These are phyloP conservation scores for Agrotis exclamationis DNA, from an alignment of 2,888 invertebrate genomes.

Conservation along the genomic window DNA sequence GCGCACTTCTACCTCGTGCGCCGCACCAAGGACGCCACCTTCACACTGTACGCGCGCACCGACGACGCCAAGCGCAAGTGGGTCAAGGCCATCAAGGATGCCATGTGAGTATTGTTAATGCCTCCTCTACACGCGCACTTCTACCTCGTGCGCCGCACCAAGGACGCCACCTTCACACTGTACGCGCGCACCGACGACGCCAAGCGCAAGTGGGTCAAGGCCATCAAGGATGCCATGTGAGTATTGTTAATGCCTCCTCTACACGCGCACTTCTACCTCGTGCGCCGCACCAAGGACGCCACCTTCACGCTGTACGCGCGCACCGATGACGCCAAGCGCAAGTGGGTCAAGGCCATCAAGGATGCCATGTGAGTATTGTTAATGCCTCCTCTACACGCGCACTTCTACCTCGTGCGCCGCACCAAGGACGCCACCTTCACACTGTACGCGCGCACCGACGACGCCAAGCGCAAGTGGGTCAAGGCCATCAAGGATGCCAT, in stretches of 20 bases:
- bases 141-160: slow-evolving; percentile 95
- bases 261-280: slow-evolving; percentile 96
- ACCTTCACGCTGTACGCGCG: slow-evolving; percentile 97
- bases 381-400: too few relatives aligned
- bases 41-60: slow-evolving; percentile 97
- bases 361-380: slow-evolving; percentile 98
- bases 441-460: slow-evolving; percentile 97
- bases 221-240: slow-evolving; percentile 97
- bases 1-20: slow-evolving; percentile 96
- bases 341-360: slow-evolving; percentile 97
- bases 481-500: slow-evolving; percentile 97
- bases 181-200: slow-evolving; percentile 97
- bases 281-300: slow-evolving; percentile 95
- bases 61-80: slow-evolving; percentile 97
- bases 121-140: too few relatives aligned
- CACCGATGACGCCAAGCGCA: slow-evolving; percentile 96
- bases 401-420: slow-evolving; percentile 96
- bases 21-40: slow-evolving; percentile 95
- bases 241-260: too few relatives aligned
- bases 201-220: slow-evolving; percentile 97
- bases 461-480: slow-evolving; percentile 97
- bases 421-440: slow-evolving; percentile 96
- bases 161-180: slow-evolving; percentile 96
- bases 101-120: too few relatives aligned
- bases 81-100: slow-evolving; percentile 97